Evolutionary conservation across 1,140 invertebrate genomes (phyloP), one percentile per base, ranked within the genome.

Genomic region (Brachionus plicatilis): DNA sequence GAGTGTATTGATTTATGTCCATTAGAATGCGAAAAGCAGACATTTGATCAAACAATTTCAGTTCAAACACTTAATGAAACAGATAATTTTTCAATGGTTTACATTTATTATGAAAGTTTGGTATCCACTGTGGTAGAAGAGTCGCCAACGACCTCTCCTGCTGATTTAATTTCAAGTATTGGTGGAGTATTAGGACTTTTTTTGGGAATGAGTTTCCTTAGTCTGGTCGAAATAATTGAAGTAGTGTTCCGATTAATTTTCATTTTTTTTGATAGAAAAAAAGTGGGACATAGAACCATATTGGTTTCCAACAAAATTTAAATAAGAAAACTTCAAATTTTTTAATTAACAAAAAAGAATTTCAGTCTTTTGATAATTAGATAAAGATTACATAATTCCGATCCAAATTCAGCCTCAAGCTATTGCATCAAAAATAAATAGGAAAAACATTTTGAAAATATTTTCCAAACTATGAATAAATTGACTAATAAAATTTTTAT

Each of bases 41-140:
- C 27, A 33, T 29, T 68, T 68, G 33, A 33, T 33, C 0, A 2
- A 17, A 37, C 66, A 12, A 24, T 68, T 11, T 33, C 66, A 29
- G 29, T 68, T n/a, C 27, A 68, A 29, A 33, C 27, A 68, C 5
- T 33, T 7, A 9, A n/a, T 1, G 11, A 68, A 9, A 29, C 0
- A 3, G 17, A 0, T n/a, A 29, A 17, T 4, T 3, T 12, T 0
- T 12, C 66, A 33, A 1, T n/a, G 12, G 66, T 68, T 33, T 33
- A 75, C 47, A 11, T 80, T n/a, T 53, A n/a, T 27, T 80, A 80
- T 56, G 78, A 80, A n/a, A 37, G 27, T 33, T 65, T 80, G 50
- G 11, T n/a, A 17, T 50, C 8, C 33, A 37, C 41, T n/a, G 78
- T 56, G n/a, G 50, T 80, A 27, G 4, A 65, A 1, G 78, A 80